These are phyloP conservation scores for Tenthredo scrophulariae DNA, from an alignment of 2,888 invertebrate genomes.

Conservation along the genomic window DNA sequence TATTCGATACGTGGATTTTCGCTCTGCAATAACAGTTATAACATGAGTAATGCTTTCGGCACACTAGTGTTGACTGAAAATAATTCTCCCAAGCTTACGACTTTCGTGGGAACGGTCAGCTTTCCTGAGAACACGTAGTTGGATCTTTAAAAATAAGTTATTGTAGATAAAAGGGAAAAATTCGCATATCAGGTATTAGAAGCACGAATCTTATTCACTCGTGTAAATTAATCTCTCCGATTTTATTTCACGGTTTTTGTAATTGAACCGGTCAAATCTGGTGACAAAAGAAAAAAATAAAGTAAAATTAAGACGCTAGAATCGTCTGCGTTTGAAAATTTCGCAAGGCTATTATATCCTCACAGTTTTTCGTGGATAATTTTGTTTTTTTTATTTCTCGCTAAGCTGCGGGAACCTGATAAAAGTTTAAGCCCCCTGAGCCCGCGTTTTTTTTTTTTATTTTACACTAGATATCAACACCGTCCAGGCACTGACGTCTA, in stretches of 20 bases:
- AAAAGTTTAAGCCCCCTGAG: constrained; percentile 47
- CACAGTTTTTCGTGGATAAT: background rate
- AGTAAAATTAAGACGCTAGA: constrained; percentile 12
- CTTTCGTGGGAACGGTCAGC: background rate
- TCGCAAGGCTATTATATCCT: background rate
- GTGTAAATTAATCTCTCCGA: background rate
- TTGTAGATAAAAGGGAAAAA: background rate
- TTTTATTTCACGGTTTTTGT: background rate
- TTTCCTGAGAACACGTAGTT: background rate
- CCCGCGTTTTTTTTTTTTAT: constrained; percentile 16
- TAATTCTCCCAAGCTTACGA: background rate
- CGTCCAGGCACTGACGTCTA: constrained; percentile 20
- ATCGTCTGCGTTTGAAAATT: background rate
- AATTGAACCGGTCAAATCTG: background rate
- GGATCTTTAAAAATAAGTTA: background rate
- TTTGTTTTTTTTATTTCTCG: background rate
- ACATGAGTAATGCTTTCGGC: background rate
- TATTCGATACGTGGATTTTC: background rate
- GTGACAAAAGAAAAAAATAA: background rate
- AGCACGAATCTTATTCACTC: background rate
- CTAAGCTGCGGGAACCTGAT: constrained; percentile 36
- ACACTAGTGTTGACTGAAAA: background rate
- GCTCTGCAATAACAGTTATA: background rate
- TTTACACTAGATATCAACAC: constrained; percentile 24
- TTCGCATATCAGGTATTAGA: background rate